A percentile compares a stretch with the other conserved stretches of the same genome.
phyloP scores from a whole-genome alignment of 2,797 vertebrate species.

The Cyprinodon diabolis region DNA sequence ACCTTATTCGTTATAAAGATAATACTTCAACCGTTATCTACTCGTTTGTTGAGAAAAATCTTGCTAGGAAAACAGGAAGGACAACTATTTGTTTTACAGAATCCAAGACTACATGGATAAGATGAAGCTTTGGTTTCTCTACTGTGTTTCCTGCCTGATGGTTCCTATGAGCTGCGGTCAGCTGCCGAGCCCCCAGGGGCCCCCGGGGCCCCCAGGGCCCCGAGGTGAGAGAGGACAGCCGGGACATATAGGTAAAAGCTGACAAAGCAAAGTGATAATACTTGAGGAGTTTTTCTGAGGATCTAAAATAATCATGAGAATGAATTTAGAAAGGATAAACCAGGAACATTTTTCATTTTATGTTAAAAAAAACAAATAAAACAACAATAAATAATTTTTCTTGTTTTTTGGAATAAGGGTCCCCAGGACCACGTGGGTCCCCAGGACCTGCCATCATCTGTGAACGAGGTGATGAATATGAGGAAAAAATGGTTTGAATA shows the following conservation, averaged over 20 bases:
- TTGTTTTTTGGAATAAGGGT: neutral
- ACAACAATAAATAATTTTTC: neutral
- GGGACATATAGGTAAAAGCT: neutral
- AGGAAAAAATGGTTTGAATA: too few relatives aligned
- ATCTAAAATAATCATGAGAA: neutral
- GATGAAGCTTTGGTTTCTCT: neutral
- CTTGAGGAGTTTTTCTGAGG: neutral
- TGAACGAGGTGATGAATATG: neutral
- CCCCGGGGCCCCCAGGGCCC: rapidly evolving
- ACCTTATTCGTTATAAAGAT: too few relatives aligned
- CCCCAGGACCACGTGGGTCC: neutral
- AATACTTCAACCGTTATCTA: too few relatives aligned
- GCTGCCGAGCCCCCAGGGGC: neutral
- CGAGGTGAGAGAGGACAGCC: rapidly evolving
- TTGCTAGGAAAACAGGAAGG: neutral
- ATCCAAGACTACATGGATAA: neutral
- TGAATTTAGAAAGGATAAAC: neutral
- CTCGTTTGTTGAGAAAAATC: neutral
- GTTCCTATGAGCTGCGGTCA: neutral
- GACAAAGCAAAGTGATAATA: neutral
- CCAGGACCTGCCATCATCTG: neutral
- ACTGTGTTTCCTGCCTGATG: neutral
- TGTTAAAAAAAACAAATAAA: neutral
- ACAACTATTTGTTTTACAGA: neutral
- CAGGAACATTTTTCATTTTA: neutral